Conservation (phyloP, 2,888 invertebrate genomes). For the Tetheella fluctuosa region DNA sequence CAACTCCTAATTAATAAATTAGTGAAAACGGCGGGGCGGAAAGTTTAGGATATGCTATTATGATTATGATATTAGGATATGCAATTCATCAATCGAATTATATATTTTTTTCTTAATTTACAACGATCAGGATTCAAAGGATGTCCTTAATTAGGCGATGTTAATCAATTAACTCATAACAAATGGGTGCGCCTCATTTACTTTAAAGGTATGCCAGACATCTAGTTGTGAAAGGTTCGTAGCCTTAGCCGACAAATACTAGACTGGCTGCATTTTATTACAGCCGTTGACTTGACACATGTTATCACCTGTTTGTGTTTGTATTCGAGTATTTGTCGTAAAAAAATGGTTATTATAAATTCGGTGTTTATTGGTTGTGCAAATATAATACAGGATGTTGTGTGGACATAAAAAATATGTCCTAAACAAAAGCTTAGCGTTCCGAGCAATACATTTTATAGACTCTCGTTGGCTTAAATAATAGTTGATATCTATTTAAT, state of each 20-base stretch:
- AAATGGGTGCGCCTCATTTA: constrained; percentile 26
- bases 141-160: neutral
- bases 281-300: constrained; percentile 28
- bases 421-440: neutral
- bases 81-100: no score
- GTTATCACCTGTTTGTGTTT: constrained; percentile 32
- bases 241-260: constrained; percentile 38
- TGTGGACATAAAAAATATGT: neutral
- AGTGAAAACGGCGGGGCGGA: no score
- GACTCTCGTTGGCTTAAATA: no score
- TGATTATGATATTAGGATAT: no score
- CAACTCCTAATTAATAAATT: no score
- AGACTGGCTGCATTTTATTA: constrained; percentile 45
- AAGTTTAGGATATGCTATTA: no score
- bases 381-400: neutral
- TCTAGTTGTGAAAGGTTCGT: constrained; percentile 60
- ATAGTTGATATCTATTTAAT: no score
- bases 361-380: neutral
- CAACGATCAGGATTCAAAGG: neutral
- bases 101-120: neutral
- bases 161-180: constrained; percentile 1
- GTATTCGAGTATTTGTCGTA: neutral
- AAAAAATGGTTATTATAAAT: neutral
- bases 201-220: constrained; percentile 50
- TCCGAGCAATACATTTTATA: neutral